Conservation (phyloP, 2,113 vertebrate genomes). For the Plectropomus leopardus region DNA sequence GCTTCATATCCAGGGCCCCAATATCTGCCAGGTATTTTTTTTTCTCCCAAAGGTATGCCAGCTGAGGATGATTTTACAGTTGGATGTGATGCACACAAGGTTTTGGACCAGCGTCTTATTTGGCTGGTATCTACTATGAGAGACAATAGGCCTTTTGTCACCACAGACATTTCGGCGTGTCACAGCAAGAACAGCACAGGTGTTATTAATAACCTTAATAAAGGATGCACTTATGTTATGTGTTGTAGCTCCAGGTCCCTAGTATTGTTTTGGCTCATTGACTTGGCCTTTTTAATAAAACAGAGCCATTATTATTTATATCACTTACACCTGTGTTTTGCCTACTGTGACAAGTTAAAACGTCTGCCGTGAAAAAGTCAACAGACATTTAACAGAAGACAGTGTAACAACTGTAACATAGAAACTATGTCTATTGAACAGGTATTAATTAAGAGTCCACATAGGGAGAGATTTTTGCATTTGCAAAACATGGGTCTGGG, state of each 20-base stretch:
- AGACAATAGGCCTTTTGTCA: conserved; percentile 23
- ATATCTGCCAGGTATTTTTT: not conserved
- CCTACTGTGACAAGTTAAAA: not conserved
- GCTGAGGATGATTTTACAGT: conserved; percentile 11
- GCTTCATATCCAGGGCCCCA: not conserved
- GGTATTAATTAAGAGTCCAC: not conserved
- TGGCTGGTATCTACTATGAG: not conserved
- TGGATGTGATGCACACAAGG: conserved; percentile 8
- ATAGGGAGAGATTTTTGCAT: not conserved
- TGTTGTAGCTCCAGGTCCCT: not conserved
- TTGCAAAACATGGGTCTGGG: too few relatives aligned
- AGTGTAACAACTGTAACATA: too few relatives aligned
- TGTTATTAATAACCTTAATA: conserved; percentile 27
- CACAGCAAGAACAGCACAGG: conserved; percentile 8
- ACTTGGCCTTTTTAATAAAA: conserved; percentile 11
- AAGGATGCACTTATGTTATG: not conserved
- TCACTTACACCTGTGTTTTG: conserved; percentile 30
- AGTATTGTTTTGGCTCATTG: conserved; percentile 1
- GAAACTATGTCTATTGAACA: not conserved
- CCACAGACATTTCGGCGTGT: not conserved
- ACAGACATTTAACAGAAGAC: not conserved
- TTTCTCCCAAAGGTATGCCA: not conserved
- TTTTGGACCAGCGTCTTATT: not conserved
- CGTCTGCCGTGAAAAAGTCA: not conserved
- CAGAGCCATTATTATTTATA: conserved; percentile 28